phyloP scores from a whole-genome alignment of 2,113 vertebrate species.

The Vidua chalybeata region DNA sequence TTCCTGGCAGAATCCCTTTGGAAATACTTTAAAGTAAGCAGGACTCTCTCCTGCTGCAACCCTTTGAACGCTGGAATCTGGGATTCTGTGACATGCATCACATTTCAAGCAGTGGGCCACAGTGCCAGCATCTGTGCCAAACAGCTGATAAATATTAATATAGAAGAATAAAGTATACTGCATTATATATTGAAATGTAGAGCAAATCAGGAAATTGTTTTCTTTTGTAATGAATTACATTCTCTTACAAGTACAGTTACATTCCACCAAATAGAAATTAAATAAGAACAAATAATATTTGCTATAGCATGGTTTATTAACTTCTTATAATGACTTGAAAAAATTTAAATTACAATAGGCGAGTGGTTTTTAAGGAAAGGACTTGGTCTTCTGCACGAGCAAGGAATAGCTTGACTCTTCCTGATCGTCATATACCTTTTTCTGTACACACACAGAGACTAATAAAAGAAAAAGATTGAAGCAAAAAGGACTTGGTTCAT shows the following conservation, averaged over 20 bases:
- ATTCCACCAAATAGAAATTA: not conserved
- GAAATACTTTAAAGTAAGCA: constrained; percentile 18
- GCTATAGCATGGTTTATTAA: not conserved
- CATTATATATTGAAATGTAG: not conserved
- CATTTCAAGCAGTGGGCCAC: not conserved
- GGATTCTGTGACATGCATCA: not conserved
- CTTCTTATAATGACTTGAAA: not conserved
- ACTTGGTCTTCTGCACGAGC: not conserved
- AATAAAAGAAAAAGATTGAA: not conserved
- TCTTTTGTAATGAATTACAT: not conserved
- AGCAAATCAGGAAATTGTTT: not conserved
- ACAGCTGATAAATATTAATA: constrained; percentile 22
- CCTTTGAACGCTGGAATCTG: not conserved
- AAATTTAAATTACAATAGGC: not conserved
- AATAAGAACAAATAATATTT: not conserved
- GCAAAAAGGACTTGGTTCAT: not conserved
- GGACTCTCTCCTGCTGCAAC: not conserved
- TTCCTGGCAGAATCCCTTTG: constrained; percentile 28
- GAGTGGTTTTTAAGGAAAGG: not conserved
- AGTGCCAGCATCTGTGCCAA: not conserved
- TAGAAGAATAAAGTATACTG: not conserved
- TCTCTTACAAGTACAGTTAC: not conserved
- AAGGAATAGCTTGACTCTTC: not conserved
- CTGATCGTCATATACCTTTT: not conserved
- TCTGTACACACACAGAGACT: not conserved